Conservation (phyloP, 2,113 vertebrate genomes). For the Promerops cafer region DNA sequence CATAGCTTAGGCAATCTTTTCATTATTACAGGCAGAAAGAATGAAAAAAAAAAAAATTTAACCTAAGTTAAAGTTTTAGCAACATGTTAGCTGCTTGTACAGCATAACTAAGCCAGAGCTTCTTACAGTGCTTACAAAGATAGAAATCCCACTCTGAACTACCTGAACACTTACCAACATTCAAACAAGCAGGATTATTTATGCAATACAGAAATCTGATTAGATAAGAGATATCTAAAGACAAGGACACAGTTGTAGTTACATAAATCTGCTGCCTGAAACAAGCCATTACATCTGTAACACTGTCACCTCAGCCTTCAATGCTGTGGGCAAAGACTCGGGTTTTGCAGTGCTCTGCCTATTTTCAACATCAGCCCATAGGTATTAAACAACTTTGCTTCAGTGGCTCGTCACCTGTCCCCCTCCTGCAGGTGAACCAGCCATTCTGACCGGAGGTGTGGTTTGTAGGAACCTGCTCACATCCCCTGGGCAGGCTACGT, state of each 20-base stretch:
- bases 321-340: background rate
- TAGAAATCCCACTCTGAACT: background rate
- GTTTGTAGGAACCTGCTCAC: background rate
- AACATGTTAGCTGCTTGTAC: background rate
- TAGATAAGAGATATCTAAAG: background rate
- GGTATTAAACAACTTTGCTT: background rate
- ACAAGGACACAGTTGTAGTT: background rate
- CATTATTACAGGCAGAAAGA: background rate
- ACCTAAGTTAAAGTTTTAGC: background rate
- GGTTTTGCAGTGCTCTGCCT: background rate
- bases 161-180: background rate
- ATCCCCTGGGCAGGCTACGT: accelerated
- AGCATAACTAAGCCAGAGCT: background rate
- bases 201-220: background rate
- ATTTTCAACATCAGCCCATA: background rate
- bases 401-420: background rate
- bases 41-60: background rate
- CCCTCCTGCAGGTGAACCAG: background rate
- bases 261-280: background rate
- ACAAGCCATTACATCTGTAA: background rate
- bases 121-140: background rate
- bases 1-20: background rate
- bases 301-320: background rate
- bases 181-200: background rate
- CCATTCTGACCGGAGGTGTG: background rate